Base-by-base conservation (phyloP, 2,888 invertebrate genomes). In the Hypolimnas misippus region DNA sequence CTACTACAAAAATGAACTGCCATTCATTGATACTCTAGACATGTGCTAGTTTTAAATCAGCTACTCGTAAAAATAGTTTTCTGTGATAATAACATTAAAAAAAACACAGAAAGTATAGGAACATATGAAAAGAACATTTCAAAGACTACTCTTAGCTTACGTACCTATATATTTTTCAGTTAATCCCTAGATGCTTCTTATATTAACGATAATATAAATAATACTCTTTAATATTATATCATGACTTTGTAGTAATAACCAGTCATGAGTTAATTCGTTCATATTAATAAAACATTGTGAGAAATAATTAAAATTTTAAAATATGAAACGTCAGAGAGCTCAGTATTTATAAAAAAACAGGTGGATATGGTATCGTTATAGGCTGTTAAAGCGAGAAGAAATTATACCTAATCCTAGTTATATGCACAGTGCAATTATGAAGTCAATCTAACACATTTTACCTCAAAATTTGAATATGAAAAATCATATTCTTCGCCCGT, bases 1-100 rank as follows among this genome's bases (percentile, higher is more conserved):
- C 3, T 29, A 25, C 49, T 14, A 49, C 25, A 49, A 49, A 49
- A 8, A 49, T 49, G 49, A 49, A 49, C 49, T 49, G 49, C 49
- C 49, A 49, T 49, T n/a, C 3, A 29, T 49, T 49, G 29, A 2
- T 14, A 46, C 19, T 46, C 12, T 46, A 46, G 44, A 46, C n/a
- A 21, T 21, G 2, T 2, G 44, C 44, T 46, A 46, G 44, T 12
- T 19, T 42, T 0, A 42, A 21, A 21, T 21, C n/a, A 46, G 3
- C 21, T 4, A 4, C 17, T 12, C 10, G 12, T 21, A 5, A n/a
- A 44, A 49, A 49, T 49, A 49, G 29, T 29, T 49, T 49, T 29
- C 29, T 49, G 49, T 49, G 49, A 49, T 49, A 49, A 29, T 14
- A 49, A 29, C 12, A 29, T 14, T 49, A 29, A 29, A n/a, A 25